These are phyloP conservation scores for Stenoptilia bipunctidactyla DNA, from an alignment of 2,888 invertebrate genomes.

Conservation along the genomic window DNA sequence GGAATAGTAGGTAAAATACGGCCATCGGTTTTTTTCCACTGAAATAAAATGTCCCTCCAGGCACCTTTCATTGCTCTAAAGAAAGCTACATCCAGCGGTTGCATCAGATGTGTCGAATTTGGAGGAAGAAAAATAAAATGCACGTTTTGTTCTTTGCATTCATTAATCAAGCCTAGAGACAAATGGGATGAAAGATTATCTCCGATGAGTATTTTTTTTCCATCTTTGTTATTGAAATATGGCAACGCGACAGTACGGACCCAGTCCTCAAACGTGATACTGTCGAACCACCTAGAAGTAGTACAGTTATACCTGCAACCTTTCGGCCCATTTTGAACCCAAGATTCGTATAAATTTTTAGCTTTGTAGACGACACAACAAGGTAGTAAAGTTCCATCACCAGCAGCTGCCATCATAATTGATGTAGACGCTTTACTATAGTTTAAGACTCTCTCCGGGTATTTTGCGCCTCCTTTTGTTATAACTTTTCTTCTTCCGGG, in stretches of 20 bases:
- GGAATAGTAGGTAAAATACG: no score
- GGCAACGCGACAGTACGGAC: slow-evolving; percentile 11
- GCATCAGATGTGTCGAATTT: no score
- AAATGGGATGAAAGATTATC: slow-evolving; percentile 13
- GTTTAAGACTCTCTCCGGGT: slow-evolving; percentile 14
- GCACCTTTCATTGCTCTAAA: no score
- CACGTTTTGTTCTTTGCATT: no score
- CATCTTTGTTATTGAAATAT: slow-evolving; percentile 9
- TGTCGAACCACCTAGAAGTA: slow-evolving; percentile 16
- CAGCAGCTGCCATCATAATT: slow-evolving; percentile 33
- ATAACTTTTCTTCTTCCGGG: slow-evolving; percentile 13
- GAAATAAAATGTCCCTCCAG: no score
- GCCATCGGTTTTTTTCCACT: no score
- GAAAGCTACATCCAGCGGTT: no score
- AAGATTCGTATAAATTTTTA: slow-evolving; percentile 27
- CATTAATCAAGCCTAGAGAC: no score
- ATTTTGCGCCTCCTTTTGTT: slow-evolving; percentile 12
- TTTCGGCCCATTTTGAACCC: slow-evolving; percentile 31
- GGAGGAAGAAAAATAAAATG: no score
- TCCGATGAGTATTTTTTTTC: slow-evolving; percentile 12
- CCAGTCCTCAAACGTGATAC: slow-evolving; percentile 12
- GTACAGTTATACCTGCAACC: slow-evolving; percentile 27
- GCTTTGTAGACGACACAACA: slow-evolving; percentile 39
- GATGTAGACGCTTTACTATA: slow-evolving; percentile 25
- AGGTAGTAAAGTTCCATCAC: slow-evolving; percentile 28